Base-by-base conservation (phyloP, 2,888 invertebrate genomes). In the Fragum fragum region DNA sequence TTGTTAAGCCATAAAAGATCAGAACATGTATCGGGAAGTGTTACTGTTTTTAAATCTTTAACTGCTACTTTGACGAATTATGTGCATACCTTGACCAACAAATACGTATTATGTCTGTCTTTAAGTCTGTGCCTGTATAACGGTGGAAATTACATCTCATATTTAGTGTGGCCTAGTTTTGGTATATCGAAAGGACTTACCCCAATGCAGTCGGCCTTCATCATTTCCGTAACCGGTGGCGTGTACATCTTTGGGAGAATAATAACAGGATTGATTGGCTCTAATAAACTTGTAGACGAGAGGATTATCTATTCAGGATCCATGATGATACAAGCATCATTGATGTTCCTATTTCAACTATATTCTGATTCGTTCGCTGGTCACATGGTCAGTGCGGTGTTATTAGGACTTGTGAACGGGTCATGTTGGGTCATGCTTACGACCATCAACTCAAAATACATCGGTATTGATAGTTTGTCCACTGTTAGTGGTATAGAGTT, bases 401-500 rank as follows among this genome's bases (percentile, higher is more conserved):
- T 70, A 29, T 14, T 70, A 6, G 70, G 70, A n/a, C 21, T 70
- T 1, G n/a, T 53, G 9, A 70, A 70, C 47, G 70, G 70, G 9
- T 70, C 70, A 7, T 29, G 28, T n/a, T 53, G 47, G 32, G 70
- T 70, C 0, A 18, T 53, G n/a, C 18, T 70, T 0, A 70, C 53
- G 1, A 53, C 70, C 1, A 18, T 70, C n/a, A 70, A 70, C 47
- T 21, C 70, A 5, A 52, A 52, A 26, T 52, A 53, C n/a, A 47
- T 70, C n/a, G 70, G 70, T 7, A 53, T 70, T 11, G 52, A 70
- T n/a, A 42, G 47, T 53, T 53, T 70, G 32, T 39, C 70, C 9
- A 21, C 70, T 16, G 70, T 32, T 18, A 70, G 23, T 23, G 70
- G 53, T 23, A 70, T 70, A 23, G 70, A 70, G 53, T 70, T 70